Base-by-base conservation (phyloP, 2,113 vertebrate species). In the Myanophis thanlyinensis region DNA sequence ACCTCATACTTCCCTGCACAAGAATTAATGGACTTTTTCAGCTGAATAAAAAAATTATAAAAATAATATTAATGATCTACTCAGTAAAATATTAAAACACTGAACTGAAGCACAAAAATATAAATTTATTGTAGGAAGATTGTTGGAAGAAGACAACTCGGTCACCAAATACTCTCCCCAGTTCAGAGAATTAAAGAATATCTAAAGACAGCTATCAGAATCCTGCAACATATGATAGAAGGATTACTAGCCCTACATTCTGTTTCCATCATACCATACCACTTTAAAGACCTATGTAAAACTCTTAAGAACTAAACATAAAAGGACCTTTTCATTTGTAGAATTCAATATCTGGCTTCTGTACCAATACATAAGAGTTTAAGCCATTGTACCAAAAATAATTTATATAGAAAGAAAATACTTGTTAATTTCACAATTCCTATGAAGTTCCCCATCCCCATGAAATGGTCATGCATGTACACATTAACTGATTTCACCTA, bases 1-100 rank as follows among this genome's bases (percentile, higher is more conserved):
- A 97, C 97, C 97, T 97, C 96, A 95, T 80, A 93, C 92, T 97
- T 97, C 96, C 96, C 93, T 93, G 92, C 95, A 94, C 96, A 96
- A 95, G 94, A 96, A 97, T 95, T 97, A 97, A 96, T 92, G 94
- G 95, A 93, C 53, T 95, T 95, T 96, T 27, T 93, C 0, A 5
- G 35, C 90, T 95, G 88, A 94, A 94, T n/a, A 59, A 92, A 95
- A 85, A 89, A 94, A 91, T 93, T 44, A 95, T 80, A 35, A 30
- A 30, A 59, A 11, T 62, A 93, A 95, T 93, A 13, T 53, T 73
- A 91, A 88, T 59, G 27, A 85, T 56, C 22, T 62, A 62, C 12
- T 53, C 52, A 48, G 27, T n/a, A 48, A 54, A 40, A 56, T 53
- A 30, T 22, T 44, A 46, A 89, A 89, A 80, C 3, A 30, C 15